phyloP scores from a whole-genome alignment of 2,888 invertebrate species.

The Drosophila algonquin region DNA sequence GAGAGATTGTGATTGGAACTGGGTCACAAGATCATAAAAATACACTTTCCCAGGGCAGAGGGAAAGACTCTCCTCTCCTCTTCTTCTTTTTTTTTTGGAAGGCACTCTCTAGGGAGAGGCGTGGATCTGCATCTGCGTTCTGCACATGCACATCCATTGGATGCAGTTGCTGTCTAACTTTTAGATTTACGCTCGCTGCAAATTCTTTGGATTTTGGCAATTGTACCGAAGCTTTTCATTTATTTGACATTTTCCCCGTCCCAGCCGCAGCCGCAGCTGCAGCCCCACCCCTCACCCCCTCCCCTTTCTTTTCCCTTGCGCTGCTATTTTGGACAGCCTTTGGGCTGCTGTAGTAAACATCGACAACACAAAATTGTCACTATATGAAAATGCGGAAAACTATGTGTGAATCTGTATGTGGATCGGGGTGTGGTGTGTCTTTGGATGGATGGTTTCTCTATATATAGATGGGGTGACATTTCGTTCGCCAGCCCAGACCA shows the following conservation, averaged over 20 bases:
- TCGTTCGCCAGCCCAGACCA: constrained; percentile 47
- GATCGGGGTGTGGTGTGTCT: constrained; percentile 7
- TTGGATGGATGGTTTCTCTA: constrained; percentile 43
- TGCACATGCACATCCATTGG: constrained; percentile 46
- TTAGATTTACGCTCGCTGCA: constrained; percentile 65
- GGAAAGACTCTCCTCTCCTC: too few relatives aligned
- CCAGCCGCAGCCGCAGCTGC: background rate
- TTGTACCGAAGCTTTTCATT: constrained; percentile 76
- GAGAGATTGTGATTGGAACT: constrained; percentile 44
- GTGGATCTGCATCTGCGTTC: constrained; percentile 1
- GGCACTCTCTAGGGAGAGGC: constrained; percentile 8
- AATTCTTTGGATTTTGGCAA: constrained; percentile 80
- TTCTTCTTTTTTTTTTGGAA: constrained; percentile 2
- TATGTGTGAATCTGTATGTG: constrained; percentile 67
- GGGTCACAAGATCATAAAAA: constrained; percentile 70
- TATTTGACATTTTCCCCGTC: constrained; percentile 57
- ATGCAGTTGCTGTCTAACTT: constrained; percentile 63
- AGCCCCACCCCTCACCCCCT: constrained; percentile 1
- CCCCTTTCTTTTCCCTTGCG: constrained; percentile 2
- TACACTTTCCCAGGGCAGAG: constrained; percentile 53
- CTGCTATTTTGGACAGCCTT: constrained; percentile 73
- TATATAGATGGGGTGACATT: constrained; percentile 75
- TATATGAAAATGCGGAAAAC: constrained; percentile 75
- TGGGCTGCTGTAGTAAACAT: constrained; percentile 52
- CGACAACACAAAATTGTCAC: constrained; percentile 68